Evolutionary conservation across 2,113 vertebrate species (phyloP).

Genomic region (Phaethornis superciliosus): DNA sequence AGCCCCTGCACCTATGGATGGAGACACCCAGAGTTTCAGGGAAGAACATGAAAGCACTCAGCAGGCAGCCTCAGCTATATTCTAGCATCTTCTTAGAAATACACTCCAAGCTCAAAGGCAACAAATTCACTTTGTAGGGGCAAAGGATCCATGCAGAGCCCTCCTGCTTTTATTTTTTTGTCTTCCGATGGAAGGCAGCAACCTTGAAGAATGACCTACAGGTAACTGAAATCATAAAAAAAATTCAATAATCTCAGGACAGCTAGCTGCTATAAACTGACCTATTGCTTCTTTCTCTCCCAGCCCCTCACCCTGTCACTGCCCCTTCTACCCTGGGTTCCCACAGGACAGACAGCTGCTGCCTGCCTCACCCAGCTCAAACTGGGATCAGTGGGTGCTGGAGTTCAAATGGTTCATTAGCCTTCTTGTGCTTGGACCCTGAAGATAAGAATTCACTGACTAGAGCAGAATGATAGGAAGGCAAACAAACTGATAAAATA

Average conservation of each 20-base stretch:
- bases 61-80: not conserved
- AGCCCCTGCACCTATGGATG: not conserved
- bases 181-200: fast-evolving
- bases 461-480: not conserved
- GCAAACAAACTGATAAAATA: not conserved
- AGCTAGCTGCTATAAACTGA: not conserved
- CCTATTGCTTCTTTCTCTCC: not conserved
- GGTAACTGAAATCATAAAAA: not conserved
- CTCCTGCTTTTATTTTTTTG: not conserved
- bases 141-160: not conserved
- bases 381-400: not conserved
- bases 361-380: not conserved
- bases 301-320: not conserved
- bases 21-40: not conserved
- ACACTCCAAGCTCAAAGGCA: not conserved
- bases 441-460: not conserved
- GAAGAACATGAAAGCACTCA: not conserved
- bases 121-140: not conserved
- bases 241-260: not conserved
- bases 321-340: not conserved
- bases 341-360: not conserved
- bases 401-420: conserved; percentile 20
- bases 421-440: not conserved
- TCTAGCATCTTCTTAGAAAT: not conserved
- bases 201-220: not conserved